phyloP scores from a whole-genome alignment of 2,113 vertebrate species.

The Lates calcarifer region DNA sequence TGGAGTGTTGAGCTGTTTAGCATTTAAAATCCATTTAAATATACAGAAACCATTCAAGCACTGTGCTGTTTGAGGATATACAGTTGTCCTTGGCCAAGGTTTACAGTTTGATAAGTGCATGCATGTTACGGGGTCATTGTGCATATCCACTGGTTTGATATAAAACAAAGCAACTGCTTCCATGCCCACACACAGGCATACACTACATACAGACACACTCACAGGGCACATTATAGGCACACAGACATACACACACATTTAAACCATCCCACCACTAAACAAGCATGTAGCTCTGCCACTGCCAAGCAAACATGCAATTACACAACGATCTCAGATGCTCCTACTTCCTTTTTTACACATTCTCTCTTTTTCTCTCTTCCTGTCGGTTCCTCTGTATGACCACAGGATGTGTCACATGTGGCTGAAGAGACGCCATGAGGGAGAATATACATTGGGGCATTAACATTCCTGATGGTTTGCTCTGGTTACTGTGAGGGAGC shows the following conservation, averaged over 20 bases:
- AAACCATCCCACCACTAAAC: slow-evolving; percentile 45
- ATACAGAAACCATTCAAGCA: slow-evolving; percentile 14
- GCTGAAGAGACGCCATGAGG: slow-evolving; percentile 42
- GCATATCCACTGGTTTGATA: slow-evolving; percentile 62
- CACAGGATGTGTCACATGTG: slow-evolving; percentile 56
- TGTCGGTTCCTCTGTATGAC: slow-evolving; percentile 27
- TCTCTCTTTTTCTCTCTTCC: slow-evolving; percentile 54
- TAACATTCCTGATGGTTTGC: slow-evolving; percentile 66
- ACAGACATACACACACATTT: slow-evolving; percentile 3
- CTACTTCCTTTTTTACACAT: slow-evolving; percentile 63
- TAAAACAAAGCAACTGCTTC: slow-evolving; percentile 63
- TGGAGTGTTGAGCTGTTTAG: slow-evolving; percentile 34
- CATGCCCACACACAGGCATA: slow-evolving; percentile 16
- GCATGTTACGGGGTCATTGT: slow-evolving; percentile 58
- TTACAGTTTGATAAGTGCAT: slow-evolving; percentile 66
- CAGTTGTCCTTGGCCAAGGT: slow-evolving; percentile 2
- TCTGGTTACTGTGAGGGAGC: slow-evolving; percentile 49
- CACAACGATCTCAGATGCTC: slow-evolving; percentile 54
- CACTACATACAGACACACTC: slow-evolving; percentile 14
- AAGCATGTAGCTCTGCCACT: slow-evolving; percentile 47
- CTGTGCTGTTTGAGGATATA: slow-evolving; percentile 29
- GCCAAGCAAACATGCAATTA: slow-evolving; percentile 72
- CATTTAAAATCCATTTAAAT: slow-evolving; percentile 30
- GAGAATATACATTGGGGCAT: slow-evolving; percentile 46
- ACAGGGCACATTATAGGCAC: slow-evolving; percentile 32